Percentiles rank a stretch among this genome's conserved stretches.
These are phyloP conservation scores for Oikopleura dioica DNA, from an alignment of 23 tunicate genomes.

Conservation along the genomic window DNA sequence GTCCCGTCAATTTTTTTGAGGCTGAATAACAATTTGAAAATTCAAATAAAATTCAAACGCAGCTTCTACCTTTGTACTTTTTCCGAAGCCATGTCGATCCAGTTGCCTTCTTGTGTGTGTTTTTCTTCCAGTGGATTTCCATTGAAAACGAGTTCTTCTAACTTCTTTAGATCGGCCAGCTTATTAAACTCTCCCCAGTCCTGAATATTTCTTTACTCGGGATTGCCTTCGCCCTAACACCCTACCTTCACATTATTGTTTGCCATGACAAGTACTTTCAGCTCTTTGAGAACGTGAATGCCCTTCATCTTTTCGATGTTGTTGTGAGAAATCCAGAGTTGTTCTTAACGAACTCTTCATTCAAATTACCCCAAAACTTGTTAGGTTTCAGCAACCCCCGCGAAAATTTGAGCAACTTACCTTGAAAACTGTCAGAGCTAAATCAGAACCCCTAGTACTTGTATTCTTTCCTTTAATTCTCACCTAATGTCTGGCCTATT, in stretches of 20 bases:
- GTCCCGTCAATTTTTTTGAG: slow-evolving; percentile 52
- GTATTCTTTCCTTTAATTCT: neutral
- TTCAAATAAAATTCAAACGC: too few species aligned
- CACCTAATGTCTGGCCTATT: slow-evolving; percentile 45
- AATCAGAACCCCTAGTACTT: neutral
- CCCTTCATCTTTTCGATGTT: slow-evolving; percentile 58
- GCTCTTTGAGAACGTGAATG: slow-evolving; percentile 65
- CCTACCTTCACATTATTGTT: slow-evolving; percentile 33
- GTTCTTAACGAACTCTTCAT: slow-evolving; percentile 14
- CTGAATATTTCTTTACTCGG: too few species aligned
- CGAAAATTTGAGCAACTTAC: neutral
- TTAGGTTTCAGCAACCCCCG: too few species aligned
- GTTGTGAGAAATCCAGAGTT: slow-evolving; percentile 88
- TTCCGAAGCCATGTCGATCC: slow-evolving; percentile 29
- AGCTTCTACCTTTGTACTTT: too few species aligned
- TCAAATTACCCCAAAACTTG: too few species aligned
- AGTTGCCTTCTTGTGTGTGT: slow-evolving; percentile 32
- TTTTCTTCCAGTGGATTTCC: slow-evolving; percentile 82
- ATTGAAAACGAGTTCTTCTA: slow-evolving; percentile 54
- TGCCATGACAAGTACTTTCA: slow-evolving; percentile 60
- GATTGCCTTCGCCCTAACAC: too few species aligned
- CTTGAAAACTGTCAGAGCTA: neutral
- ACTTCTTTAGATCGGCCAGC: slow-evolving; percentile 25
- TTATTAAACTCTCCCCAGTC: slow-evolving; percentile 62
- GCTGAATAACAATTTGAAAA: slow-evolving; percentile 16